Evolutionary conservation across 2,797 vertebrate species (phyloP).

Genomic region (Scleropages formosus): DNA sequence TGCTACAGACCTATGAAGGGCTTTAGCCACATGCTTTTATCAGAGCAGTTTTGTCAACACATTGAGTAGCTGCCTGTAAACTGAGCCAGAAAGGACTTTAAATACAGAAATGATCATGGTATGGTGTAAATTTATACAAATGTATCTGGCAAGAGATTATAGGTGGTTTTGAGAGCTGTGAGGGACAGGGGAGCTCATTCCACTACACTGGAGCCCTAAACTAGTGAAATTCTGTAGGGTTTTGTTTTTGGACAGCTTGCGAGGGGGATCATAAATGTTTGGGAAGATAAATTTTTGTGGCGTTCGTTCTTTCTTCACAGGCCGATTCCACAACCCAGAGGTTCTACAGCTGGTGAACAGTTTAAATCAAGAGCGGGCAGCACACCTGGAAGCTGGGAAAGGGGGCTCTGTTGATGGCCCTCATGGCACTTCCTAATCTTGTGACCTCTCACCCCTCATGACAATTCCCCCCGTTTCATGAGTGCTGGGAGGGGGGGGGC

Average conservation of each 20-base stretch:
- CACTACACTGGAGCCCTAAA: not conserved
- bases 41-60: no score
- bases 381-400: conserved; percentile 47
- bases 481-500: not conserved
- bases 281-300: conserved; percentile 43
- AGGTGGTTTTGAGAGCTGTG: no score
- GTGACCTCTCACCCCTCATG: conserved; percentile 33
- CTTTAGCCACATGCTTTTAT: no score
- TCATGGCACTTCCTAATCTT: conserved; percentile 25
- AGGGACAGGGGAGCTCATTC: no score
- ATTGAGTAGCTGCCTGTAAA: no score
- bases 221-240: not conserved
- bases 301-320: conserved; percentile 59
- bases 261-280: not conserved
- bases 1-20: no score
- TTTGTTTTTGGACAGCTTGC: not conserved
- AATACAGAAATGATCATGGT: not conserved
- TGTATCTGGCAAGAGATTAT: not conserved
- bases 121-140: no score
- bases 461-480: conserved; percentile 23
- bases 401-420: conserved; percentile 28
- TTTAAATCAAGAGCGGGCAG: conserved; percentile 77
- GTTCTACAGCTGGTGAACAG: conserved; percentile 79
- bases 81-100: no score
- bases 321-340: conserved; percentile 86